phyloP scores from a whole-genome alignment of 2,797 vertebrate genomes.

The Chromis chromis region DNA sequence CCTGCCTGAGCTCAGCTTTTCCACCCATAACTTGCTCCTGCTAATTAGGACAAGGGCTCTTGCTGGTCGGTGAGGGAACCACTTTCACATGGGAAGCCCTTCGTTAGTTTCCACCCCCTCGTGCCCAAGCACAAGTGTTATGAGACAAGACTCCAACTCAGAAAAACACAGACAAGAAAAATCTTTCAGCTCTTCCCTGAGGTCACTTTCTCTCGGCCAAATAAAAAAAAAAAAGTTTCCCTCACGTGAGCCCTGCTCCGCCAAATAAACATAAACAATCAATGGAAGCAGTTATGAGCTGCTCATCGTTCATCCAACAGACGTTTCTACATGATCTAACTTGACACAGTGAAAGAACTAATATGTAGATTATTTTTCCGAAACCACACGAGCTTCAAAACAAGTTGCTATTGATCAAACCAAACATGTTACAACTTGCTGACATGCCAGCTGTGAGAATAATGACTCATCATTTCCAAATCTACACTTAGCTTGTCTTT shows the following conservation, averaged over 20 bases:
- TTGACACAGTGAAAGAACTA: constrained; percentile 54
- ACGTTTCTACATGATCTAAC: constrained; percentile 45
- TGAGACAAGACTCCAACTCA: constrained; percentile 39
- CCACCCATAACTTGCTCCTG: constrained; percentile 65
- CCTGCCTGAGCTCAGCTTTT: constrained; percentile 78
- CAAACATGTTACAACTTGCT: constrained; percentile 16
- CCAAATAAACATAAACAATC: constrained; percentile 65
- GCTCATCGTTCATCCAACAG: constrained; percentile 55
- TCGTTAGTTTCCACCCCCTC: constrained; percentile 46
- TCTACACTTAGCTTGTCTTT: not conserved
- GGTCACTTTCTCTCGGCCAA: constrained; percentile 46
- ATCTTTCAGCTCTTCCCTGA: constrained; percentile 51
- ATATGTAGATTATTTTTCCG: constrained; percentile 48
- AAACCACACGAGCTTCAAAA: constrained; percentile 47
- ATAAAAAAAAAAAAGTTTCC: constrained; percentile 44
- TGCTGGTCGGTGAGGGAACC: constrained; percentile 56
- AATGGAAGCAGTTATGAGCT: constrained; percentile 63
- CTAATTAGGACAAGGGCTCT: constrained; percentile 68
- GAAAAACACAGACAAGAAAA: constrained; percentile 35
- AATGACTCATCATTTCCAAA: constrained; percentile 54
- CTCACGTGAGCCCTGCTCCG: constrained; percentile 48
- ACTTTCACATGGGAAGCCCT: constrained; percentile 75
- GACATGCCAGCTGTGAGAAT: constrained; percentile 31
- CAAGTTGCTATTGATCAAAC: constrained; percentile 64
- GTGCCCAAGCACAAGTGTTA: constrained; percentile 39